Base-by-base conservation (phyloP, 2,797 vertebrate genomes). In the Antennarius maculatus region DNA sequence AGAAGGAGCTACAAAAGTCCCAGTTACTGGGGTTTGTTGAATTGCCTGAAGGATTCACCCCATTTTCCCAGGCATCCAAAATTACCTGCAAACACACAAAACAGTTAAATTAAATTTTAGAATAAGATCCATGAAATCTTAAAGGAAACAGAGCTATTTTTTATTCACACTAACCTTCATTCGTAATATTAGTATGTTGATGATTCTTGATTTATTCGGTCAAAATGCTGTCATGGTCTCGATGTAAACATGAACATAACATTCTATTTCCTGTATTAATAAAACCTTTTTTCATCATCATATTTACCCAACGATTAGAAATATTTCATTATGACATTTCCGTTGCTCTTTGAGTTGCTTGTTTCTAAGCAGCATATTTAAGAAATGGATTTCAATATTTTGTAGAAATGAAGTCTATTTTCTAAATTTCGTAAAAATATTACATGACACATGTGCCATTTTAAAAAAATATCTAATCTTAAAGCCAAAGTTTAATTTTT, bases 1-100 rank as follows among this genome's bases (percentile, higher is more conserved):
- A 97, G 89, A 97, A 97, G 51, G 96, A 96, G 86, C 94, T 98
- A 80, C 95, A 93, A 42, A 97, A 98, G 82, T 99, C 96, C 96
- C 97, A 99, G 91, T 98, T 99, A 84, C 95, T 96, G 66, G 95
- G 95, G 90, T 95, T 97, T 1, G 94, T 96, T 17, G 95, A 95
- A 79, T 97, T 98, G 66, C 95, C 95, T 28, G 95, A 95, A 14
- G 96, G 96, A 75, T 95, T 96, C 64, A 98, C 94, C 0, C 96
- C 96, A 56, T 95, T 96, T 80, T 95, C 95, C 94, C 95, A 95
- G 61, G 95, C 96, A 74, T 95, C 93, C 88, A 96, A 88, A 78
- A 98, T 96, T 80, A 97, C 94, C 96, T 97, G 85, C n/a, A 60
- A n/a, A 83, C n/a, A 70, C n/a, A 46, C 28, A 23, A 16, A 34